phyloP scores from a whole-genome alignment of 2,797 vertebrate species.

The Synaphobranchus kaupii region DNA sequence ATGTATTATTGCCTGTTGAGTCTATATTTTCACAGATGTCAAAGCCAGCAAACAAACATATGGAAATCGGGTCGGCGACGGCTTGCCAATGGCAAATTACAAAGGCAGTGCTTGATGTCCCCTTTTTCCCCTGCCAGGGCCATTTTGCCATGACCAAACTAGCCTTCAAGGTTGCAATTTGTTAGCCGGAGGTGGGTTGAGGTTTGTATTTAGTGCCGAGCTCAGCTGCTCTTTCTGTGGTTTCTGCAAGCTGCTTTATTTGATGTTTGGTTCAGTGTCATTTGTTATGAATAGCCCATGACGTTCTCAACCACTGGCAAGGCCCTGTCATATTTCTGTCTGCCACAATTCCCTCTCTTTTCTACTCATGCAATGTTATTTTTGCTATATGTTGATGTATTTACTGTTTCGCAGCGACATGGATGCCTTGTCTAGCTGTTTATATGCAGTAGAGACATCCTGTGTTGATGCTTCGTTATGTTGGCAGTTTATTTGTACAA shows the following conservation, averaged over 20 bases:
- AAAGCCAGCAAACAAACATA: background rate
- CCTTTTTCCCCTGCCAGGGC: conserved; percentile 12
- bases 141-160: conserved; percentile 17
- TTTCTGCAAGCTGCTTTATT: conserved; percentile 50
- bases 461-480: conserved; percentile 51
- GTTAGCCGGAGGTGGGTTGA: conserved; percentile 56
- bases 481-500: background rate
- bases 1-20: conserved; percentile 4
- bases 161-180: conserved; percentile 43
- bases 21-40: conserved; percentile 22
- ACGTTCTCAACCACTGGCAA: conserved; percentile 32
- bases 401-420: conserved; percentile 35
- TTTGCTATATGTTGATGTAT: background rate
- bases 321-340: conserved; percentile 62
- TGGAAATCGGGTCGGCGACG: background rate
- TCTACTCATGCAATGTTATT: background rate
- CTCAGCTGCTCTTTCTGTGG: conserved; percentile 57
- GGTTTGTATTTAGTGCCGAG: conserved; percentile 52
- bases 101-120: conserved; percentile 18
- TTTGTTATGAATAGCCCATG: conserved; percentile 30
- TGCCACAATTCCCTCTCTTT: conserved; percentile 26
- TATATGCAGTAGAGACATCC: conserved; percentile 3
- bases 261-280: conserved; percentile 23
- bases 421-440: background rate
- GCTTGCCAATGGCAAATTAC: conserved; percentile 19